phyloP scores from a whole-genome alignment of 2,888 invertebrate species.

The Stenolophus ochropezus region DNA sequence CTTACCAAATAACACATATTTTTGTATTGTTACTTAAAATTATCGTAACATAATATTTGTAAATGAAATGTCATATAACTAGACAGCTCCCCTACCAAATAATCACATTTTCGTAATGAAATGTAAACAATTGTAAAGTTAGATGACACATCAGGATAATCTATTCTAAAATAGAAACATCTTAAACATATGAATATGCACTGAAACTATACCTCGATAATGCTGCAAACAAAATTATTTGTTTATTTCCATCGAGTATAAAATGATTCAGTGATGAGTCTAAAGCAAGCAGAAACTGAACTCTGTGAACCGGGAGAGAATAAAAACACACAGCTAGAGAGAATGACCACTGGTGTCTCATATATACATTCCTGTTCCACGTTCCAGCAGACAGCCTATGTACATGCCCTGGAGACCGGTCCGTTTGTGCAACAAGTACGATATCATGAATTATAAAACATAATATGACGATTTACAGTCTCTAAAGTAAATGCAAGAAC shows the following conservation, averaged over 20 bases:
- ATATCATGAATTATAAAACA: slow-evolving; percentile 52
- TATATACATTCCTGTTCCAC: background rate
- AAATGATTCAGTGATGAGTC: slow-evolving; percentile 25
- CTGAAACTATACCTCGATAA: slow-evolving; percentile 49
- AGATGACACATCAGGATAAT: slow-evolving; percentile 52
- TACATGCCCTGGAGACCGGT: slow-evolving; percentile 31
- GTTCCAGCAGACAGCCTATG: slow-evolving; percentile 7
- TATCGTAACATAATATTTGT: slow-evolving; percentile 55
- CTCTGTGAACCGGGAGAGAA: slow-evolving; percentile 48
- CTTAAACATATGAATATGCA: slow-evolving; percentile 57
- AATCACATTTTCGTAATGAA: slow-evolving; percentile 52
- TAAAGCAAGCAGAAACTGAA: slow-evolving; percentile 41
- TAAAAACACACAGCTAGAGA: slow-evolving; percentile 53
- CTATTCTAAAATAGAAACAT: slow-evolving; percentile 57
- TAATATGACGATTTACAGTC: slow-evolving; percentile 48
- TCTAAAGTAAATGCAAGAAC: slow-evolving; percentile 52
- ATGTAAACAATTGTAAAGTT: slow-evolving; percentile 47
- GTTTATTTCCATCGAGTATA: slow-evolving; percentile 23
- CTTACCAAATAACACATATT: slow-evolving; percentile 60
- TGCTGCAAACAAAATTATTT: slow-evolving; percentile 41
- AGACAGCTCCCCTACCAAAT: slow-evolving; percentile 49
- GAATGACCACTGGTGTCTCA: slow-evolving; percentile 45
- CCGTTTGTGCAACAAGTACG: slow-evolving; percentile 23
- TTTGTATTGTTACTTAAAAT: slow-evolving; percentile 54
- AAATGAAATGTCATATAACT: slow-evolving; percentile 57